Percentiles rank a stretch among this genome's conserved stretches.
Evolutionary conservation across 2,113 vertebrate genomes (phyloP).

Genomic region (Coptodon bakossiorum): DNA sequence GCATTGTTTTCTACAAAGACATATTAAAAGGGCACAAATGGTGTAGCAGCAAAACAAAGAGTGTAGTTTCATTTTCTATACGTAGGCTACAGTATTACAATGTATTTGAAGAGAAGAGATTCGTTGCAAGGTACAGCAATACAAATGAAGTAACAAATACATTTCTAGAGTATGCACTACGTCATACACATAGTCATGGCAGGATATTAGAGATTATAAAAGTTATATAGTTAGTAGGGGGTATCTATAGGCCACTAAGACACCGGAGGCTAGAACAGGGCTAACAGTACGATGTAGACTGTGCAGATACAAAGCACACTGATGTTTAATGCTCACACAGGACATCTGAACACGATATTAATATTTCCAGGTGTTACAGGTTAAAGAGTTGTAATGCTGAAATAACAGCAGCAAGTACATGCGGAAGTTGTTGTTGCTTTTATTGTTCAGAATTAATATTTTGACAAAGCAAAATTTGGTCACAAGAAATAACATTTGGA

Average conservation of each 20-base stretch:
- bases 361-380: neutral
- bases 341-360: neutral
- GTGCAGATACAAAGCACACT: slow-evolving; percentile 42
- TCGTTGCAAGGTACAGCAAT: slow-evolving; percentile 35
- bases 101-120: slow-evolving; percentile 42
- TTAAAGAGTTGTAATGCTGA: slow-evolving; percentile 1
- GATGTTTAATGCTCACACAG: slow-evolving; percentile 31
- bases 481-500: neutral
- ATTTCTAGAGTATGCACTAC: slow-evolving; percentile 46
- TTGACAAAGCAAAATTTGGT: neutral
- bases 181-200: slow-evolving; percentile 46
- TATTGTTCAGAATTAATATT: neutral
- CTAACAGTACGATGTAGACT: slow-evolving; percentile 25
- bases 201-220: slow-evolving; percentile 48
- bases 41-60: slow-evolving; percentile 77
- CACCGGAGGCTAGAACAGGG: slow-evolving; percentile 37
- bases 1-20: slow-evolving; percentile 64
- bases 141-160: slow-evolving; percentile 38
- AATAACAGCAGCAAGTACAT: neutral
- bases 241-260: slow-evolving; percentile 43
- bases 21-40: slow-evolving; percentile 75
- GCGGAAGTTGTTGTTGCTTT: neutral
- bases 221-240: slow-evolving; percentile 33
- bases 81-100: slow-evolving; percentile 56
- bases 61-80: slow-evolving; percentile 55